Evolutionary conservation across 2,113 vertebrate genomes (phyloP).

Genomic region (Neopipo cinnamomea): DNA sequence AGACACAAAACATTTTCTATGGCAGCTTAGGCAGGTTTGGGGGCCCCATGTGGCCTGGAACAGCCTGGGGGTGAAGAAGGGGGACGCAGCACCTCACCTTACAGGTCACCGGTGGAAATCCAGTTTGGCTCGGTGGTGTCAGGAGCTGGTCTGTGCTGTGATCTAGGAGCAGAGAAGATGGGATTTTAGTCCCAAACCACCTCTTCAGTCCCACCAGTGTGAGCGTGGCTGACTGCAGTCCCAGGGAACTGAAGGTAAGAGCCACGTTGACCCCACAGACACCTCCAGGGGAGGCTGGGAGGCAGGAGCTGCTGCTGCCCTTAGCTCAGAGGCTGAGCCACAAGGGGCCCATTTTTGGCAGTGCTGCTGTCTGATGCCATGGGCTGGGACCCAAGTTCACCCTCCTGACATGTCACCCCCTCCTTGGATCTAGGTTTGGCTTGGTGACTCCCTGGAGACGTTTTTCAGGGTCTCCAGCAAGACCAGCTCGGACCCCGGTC

Average conservation of each 20-base stretch:
- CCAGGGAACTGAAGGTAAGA: neutral
- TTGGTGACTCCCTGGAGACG: neutral
- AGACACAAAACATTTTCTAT: conserved; percentile 25
- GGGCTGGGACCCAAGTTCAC: neutral
- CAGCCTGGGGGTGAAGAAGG: neutral
- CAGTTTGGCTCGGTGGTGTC: neutral
- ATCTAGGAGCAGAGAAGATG: neutral
- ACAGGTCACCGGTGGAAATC: conserved; percentile 10
- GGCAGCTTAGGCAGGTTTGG: neutral
- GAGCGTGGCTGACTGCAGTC: fast-evolving
- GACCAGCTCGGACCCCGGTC: fast-evolving
- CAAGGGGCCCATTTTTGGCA: fast-evolving
- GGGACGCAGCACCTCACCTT: neutral
- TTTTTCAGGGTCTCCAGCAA: neutral
- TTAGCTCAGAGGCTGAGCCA: neutral
- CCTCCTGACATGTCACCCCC: neutral
- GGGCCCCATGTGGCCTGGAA: neutral
- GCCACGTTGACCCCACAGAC: fast-evolving
- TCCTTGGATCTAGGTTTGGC: neutral
- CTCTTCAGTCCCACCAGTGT: fast-evolving
- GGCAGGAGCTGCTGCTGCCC: neutral
- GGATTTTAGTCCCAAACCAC: neutral
- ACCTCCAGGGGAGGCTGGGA: fast-evolving
- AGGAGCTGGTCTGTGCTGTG: fast-evolving
- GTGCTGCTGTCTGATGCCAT: neutral